Base-by-base conservation (phyloP, 2,888 invertebrate species). In the Andrena dorsata region DNA sequence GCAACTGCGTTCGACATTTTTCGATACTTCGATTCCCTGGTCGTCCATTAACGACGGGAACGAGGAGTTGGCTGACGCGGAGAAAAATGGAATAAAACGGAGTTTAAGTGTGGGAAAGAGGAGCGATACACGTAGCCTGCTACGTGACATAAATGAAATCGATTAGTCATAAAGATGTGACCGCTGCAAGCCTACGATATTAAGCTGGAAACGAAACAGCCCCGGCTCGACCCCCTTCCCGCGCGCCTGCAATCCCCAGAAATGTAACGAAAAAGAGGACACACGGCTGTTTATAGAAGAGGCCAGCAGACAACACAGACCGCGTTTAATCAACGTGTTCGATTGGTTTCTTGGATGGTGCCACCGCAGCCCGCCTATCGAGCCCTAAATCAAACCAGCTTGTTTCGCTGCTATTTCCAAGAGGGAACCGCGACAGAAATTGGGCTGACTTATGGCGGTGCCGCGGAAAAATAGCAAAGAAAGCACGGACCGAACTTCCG, bases 291-390 rank as follows among this genome's bases (percentile, higher is more conserved):
- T 76, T 76, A 73, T 73, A 61, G 35, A 51, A 13, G 65, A 66
- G 32, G 5, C 41, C 16, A n/a, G 23, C 16, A 35, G 32, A 41
- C 23, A 41, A 41, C 74, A 66, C 68, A 63, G 58, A 66, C 32
- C 51, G 65, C 71, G 70, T 80, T 80, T 77, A 80, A 80, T 80
- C 77, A 80, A 72, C 68, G 72, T 64, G 79, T 41, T 26, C 79
- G 73, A 81, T 81, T 73, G 80, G 41, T 81, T 81, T 79, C 79
- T 81, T 79, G 64, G 73, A 75, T 51, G 80, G 69, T 73, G 69
- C 32, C 41, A 58, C 64, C 68, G 68, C 80, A 81, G 68, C 63
- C 63, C 47, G 32, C 35, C 68, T 64, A 79, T 73, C 63, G 35
- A 41, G 30, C 51, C 28, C 56, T 73, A 78, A 81, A 81, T 79